Evolutionary conservation across 2,888 invertebrate species (phyloP), one percentile per base, ranked within the genome.

Genomic region (Colletes collaris): DNA sequence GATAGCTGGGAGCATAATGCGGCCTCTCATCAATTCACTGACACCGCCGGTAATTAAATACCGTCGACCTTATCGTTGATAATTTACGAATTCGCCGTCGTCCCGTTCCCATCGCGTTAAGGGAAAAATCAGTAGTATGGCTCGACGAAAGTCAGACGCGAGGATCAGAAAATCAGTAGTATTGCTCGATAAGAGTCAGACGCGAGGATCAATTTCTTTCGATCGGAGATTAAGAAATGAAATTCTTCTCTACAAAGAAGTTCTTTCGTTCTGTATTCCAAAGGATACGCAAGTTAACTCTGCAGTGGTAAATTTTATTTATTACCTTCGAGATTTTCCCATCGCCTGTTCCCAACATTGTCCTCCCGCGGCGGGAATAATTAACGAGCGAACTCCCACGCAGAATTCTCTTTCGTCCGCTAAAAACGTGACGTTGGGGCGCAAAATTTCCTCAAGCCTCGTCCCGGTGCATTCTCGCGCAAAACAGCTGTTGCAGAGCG

Each of bases 31-130:
- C 56, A 56, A 10, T 19, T 13, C 19, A n/a, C 58, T 7, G 50
- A 5, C 40, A 64, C 11, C 49, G 46, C 50, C 56, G 13, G 27
- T 71, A 71, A 64, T 64, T 46, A 64, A 71, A 71, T 27, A 64
- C 40, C 56, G 19, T 50, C 40, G 35, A 49, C 19, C 56, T 53
- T 53, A 13, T 56, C 10, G 64, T n/a, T 37, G 13, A n/a, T 56
- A 58, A 64, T 58, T 71, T 64, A 58, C n/a, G 49, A n/a, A 40
- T 58, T 3, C 16, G 16, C 35, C 6, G 35, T n/a, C 37, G 27
- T 7, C 11, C 4, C 11, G 35, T 8, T 56, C 40, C 27, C 44
- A 46, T 19, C 3, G 11, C n/a, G 49, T 27, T 27, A 27, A 27
- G 27, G 27, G 27, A 27, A 27, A 27, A 27, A 27, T 27, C 27